Percentiles rank a stretch among this genome's conserved stretches.
These are phyloP conservation scores for Heliothis subflexa DNA, from an alignment of 1,140 invertebrate genomes.

Conservation along the genomic window DNA sequence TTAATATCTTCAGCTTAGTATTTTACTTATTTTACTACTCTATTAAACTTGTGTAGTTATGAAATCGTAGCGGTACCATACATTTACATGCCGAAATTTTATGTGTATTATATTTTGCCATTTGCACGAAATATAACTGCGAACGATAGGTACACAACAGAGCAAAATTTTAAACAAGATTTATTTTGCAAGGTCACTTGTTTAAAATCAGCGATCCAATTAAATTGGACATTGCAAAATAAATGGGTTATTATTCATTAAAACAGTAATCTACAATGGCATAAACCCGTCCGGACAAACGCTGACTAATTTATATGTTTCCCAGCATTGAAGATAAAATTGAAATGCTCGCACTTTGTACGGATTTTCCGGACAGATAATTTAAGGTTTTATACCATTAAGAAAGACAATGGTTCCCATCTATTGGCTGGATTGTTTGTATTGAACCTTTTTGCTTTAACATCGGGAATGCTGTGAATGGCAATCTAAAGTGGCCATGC, in stretches of 20 bases:
- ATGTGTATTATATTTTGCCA: no score
- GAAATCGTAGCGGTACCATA: no score
- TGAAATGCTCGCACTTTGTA: conserved; percentile 8
- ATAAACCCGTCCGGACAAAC: conserved; percentile 12
- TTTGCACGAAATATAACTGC: no score
- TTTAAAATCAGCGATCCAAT: background rate
- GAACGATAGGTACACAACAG: no score
- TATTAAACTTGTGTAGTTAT: no score
- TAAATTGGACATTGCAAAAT: conserved; percentile 9
- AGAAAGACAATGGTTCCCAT: conserved; percentile 4
- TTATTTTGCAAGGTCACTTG: background rate
- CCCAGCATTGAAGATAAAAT: conserved; percentile 16
- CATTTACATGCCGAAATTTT: no score
- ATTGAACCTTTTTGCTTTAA: conserved; percentile 9
- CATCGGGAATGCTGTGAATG: background rate
- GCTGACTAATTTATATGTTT: conserved; percentile 23
- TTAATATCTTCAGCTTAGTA: no score
- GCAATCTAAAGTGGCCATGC: background rate
- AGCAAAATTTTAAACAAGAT: background rate
- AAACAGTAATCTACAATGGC: background rate
- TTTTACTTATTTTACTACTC: no score
- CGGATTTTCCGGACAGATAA: conserved; percentile 1
- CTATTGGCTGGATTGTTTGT: conserved; percentile 16
- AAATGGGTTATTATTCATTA: conserved; percentile 23
- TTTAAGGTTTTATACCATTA: conserved; percentile 17